A percentile compares a stretch with the other conserved stretches of the same genome.
Conservation (phyloP, 2,888 invertebrate species). For the Diaprepes abbreviatus region DNA sequence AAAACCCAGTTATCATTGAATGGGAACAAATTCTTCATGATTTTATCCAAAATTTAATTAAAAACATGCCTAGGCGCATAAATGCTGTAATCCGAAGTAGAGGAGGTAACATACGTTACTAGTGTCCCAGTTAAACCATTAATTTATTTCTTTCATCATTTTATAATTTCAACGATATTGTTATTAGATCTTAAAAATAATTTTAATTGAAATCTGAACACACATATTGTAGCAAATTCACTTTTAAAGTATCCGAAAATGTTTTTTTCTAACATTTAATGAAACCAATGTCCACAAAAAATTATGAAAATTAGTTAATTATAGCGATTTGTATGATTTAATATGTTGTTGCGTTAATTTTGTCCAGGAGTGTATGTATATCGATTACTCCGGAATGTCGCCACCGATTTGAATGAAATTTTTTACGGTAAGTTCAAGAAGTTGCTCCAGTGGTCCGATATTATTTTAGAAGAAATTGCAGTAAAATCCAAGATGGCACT, state of each 20-base stretch:
- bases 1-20: conserved; percentile 6
- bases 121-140: conserved; percentile 13
- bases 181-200: conserved; percentile 12
- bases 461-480: too few relatives aligned
- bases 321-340: conserved; percentile 5
- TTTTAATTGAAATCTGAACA: conserved; percentile 14
- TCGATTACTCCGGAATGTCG: too few relatives aligned
- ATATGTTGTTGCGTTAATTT: conserved; percentile 1
- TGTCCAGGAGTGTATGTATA: neutral
- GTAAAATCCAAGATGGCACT: too few relatives aligned
- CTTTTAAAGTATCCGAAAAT: conserved; percentile 16
- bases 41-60: conserved; percentile 7
- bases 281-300: conserved; percentile 3
- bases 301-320: neutral
- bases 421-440: too few relatives aligned
- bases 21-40: conserved; percentile 17
- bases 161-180: conserved; percentile 12
- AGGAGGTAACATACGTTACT: conserved; percentile 5
- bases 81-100: conserved; percentile 1
- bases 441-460: too few relatives aligned
- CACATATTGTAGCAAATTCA: conserved; percentile 7
- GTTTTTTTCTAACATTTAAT: conserved; percentile 5
- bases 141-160: neutral
- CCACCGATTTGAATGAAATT: too few relatives aligned
- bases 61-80: conserved; percentile 1